Base-by-base conservation (phyloP, 2,888 invertebrate genomes). In the Thymelicus sylvestris region DNA sequence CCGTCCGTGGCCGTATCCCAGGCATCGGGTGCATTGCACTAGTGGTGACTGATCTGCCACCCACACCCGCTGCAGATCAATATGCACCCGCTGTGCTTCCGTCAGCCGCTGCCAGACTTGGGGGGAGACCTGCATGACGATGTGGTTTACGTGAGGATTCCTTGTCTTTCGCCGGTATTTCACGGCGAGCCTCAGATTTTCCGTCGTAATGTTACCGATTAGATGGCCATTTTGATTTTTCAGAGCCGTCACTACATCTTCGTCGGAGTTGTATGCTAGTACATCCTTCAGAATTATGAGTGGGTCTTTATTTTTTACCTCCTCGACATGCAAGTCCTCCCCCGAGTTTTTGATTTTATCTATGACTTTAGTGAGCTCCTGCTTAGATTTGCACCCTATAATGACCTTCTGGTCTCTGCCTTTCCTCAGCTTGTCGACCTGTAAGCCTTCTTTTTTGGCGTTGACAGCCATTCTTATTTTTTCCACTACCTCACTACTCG, bases 1-100 rank as follows among this genome's bases (percentile, higher is more conserved):
- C n/a, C 13, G 39, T 1, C 67, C 52, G 52, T 67, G 67, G 2
- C 67, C 67, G 4, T 62, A 67, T 0, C 64, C 64, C 1, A 41
- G 41, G 7, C 41, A 10, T 41, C 41, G 41, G 10, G 41, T 7
- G 41, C 10, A 10, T 2, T 8, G 41, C 7, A 7, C 41, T 7
- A 67, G 19, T 3, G 52, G 52, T 2, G 52, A 52, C 3, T 52
- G 52, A 8, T 52, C 52, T 19, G 7, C 52, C 8, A 19, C 52
- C 7, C 52, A 2, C 2, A 52, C 10, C 19, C 19, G 7, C 10
- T 52, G 52, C 8, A 52, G 19, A 13, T 52, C 52, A 0, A 52
- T 52, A 3, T 31, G 31, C 31, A 31, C 31, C 31, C 31, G 31
- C 31, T 31, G 31, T 31, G 31, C 31, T 31, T 31, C 31, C 31